A percentile compares a stretch with the other conserved stretches of the same genome.
Evolutionary conservation across 2,113 vertebrate genomes (phyloP).

Genomic region (Leucopsar rothschildi): DNA sequence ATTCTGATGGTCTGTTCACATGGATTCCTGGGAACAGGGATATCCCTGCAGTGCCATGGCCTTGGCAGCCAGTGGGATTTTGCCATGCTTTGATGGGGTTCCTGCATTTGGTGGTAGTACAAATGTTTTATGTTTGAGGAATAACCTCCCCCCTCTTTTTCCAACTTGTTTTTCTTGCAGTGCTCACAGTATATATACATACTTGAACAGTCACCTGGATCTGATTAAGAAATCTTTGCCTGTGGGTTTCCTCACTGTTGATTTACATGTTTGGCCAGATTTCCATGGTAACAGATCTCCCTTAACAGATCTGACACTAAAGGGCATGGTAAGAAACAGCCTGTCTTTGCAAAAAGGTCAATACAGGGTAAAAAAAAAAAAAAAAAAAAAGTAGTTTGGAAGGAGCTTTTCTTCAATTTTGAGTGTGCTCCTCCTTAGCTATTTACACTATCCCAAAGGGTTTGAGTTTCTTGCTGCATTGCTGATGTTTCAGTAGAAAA

Average conservation of each 20-base stretch:
- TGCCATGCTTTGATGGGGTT: background rate
- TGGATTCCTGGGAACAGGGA: background rate
- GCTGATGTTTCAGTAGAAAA: conserved; percentile 33
- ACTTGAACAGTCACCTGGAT: conserved; percentile 89
- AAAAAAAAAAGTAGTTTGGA: background rate
- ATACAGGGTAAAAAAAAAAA: conserved; percentile 24
- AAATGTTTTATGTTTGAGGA: conserved; percentile 63
- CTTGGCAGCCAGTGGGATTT: background rate
- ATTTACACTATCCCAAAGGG: background rate
- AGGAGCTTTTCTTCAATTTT: conserved; percentile 18
- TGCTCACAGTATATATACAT: conserved; percentile 84
- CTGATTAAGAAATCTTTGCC: conserved; percentile 76
- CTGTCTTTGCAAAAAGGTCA: conserved; percentile 64
- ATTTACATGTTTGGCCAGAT: conserved; percentile 97
- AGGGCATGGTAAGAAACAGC: conserved; percentile 91
- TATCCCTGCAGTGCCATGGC: background rate
- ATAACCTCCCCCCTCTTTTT: conserved; percentile 49
- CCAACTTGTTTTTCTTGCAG: conserved; percentile 71
- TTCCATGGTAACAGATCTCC: conserved; percentile 98
- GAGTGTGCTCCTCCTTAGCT: background rate
- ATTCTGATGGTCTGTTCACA: background rate
- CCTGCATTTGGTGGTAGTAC: conserved; percentile 28
- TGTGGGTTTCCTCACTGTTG: conserved; percentile 85
- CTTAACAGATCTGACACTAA: conserved; percentile 89
- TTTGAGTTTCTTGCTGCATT: background rate